phyloP scores from a whole-genome alignment of 2,888 invertebrate genomes.

The Lasioglossum vierecki region DNA sequence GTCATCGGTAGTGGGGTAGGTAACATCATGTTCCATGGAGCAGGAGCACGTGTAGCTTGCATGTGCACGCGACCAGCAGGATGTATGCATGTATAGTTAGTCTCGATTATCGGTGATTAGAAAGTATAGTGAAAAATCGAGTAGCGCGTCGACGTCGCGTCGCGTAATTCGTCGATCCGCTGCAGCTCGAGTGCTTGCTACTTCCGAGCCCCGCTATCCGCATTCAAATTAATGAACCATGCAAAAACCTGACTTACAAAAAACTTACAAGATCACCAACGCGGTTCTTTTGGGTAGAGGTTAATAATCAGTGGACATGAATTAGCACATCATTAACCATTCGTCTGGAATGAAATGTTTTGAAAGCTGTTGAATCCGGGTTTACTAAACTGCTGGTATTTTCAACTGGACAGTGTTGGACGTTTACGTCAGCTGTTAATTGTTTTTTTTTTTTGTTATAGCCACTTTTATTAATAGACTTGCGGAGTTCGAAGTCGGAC shows the following conservation, averaged over 20 bases:
- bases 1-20: conserved; percentile 28
- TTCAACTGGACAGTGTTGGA: background rate
- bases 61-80: conserved; percentile 63
- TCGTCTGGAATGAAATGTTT: background rate
- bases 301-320: background rate
- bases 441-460: background rate
- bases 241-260: background rate
- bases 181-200: background rate
- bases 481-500: background rate
- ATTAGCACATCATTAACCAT: background rate
- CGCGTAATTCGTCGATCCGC: background rate
- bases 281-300: background rate
- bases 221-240: background rate
- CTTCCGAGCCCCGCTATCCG: background rate
- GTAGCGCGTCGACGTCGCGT: conserved; percentile 59
- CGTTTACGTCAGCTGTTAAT: background rate
- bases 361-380: background rate
- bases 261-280: background rate
- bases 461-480: background rate
- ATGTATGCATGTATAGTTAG: conserved; percentile 67
- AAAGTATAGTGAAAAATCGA: conserved; percentile 61
- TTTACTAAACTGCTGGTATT: background rate
- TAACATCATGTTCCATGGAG: conserved; percentile 33
- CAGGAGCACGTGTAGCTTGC: conserved; percentile 60
- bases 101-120: conserved; percentile 60